Base-by-base conservation (phyloP, 2,797 vertebrate genomes). In the Furcifer pardalis region DNA sequence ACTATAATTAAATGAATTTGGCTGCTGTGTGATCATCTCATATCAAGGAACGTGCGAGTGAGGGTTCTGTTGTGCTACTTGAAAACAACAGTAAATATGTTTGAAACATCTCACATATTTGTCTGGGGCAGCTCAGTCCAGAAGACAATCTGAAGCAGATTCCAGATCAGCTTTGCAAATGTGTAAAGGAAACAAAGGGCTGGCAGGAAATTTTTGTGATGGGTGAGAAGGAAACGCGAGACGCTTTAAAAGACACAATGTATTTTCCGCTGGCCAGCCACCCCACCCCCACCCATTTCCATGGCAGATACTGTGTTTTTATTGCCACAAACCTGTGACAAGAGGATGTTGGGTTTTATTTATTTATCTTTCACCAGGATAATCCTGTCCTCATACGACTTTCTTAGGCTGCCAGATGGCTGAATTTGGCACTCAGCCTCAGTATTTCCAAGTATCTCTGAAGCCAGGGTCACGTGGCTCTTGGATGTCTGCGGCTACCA, bases 141-240 rank as follows among this genome's bases (percentile, higher is more conserved):
- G 91, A 56, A 68, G 63, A 76, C 21, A 63, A 79, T 40, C 25
- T 56, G 56, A 91, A 49, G 66, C 1, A 82, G 77, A 72, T 83
- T 90, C 86, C 83, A 85, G 88, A 82, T 90, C 46, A 72, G 23
- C 89, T 89, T 63, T 72, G 4, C 84, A 93, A 91, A 88, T 89
- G 91, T 92, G 91, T 94, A 89, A 86, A 95, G 92, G 95, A 96
- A 95, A 87, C 3, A 88, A 87, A 90, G 91, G 90, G 69, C 90
- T 66, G 1, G 89, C 92, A 94, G 96, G 95, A 96, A 96, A 94
- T 92, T 87, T 91, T 95, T 94, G 90, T 90, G 92, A 87, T 88
- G 79, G 91, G 90, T 93, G 83, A 87, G 85, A 87, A 95, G 95
- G 96, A 96, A 95, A 90, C 0, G 30, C 86, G 88, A 94, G 93